These are phyloP conservation scores for Oreonectes daqikongensis DNA, from an alignment of 2,797 vertebrate genomes.

Conservation along the genomic window DNA sequence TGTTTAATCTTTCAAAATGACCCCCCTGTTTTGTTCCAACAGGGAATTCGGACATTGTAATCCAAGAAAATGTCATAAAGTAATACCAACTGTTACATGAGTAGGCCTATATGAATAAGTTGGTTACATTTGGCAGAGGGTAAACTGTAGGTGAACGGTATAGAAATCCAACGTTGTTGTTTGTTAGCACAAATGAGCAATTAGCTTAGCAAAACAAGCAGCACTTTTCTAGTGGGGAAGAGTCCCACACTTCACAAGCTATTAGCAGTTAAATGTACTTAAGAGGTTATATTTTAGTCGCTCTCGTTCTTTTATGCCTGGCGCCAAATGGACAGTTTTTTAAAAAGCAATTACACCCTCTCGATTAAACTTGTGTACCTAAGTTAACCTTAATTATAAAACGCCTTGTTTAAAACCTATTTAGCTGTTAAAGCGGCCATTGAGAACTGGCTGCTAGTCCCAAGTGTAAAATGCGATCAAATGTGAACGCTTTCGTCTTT, in stretches of 20 bases:
- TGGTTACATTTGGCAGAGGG: background rate
- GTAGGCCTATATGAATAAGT: constrained; percentile 60
- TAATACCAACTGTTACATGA: background rate
- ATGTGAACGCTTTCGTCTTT: constrained; percentile 5
- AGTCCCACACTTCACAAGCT: constrained; percentile 69
- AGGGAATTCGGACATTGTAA: background rate
- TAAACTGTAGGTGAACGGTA: constrained; percentile 64
- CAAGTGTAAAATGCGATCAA: constrained; percentile 53
- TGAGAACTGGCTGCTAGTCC: constrained; percentile 37
- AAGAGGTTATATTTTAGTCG: constrained; percentile 51
- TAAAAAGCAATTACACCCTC: constrained; percentile 45
- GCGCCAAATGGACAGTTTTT: constrained; percentile 50
- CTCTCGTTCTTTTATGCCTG: constrained; percentile 52
- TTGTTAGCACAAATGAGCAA: constrained; percentile 73
- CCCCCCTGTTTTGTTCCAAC: background rate
- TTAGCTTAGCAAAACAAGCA: constrained; percentile 72
- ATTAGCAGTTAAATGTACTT: constrained; percentile 67
- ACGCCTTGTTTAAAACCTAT: constrained; percentile 44
- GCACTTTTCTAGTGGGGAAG: constrained; percentile 66
- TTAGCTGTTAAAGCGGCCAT: constrained; percentile 34
- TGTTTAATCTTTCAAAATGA: constrained; percentile 11
- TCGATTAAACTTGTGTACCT: constrained; percentile 45
- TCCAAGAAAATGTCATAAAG: constrained; percentile 18
- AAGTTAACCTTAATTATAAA: constrained; percentile 49
- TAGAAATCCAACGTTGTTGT: constrained; percentile 65